Conservation (phyloP, 2,797 vertebrate genomes). For the Cynopterus sphinx region DNA sequence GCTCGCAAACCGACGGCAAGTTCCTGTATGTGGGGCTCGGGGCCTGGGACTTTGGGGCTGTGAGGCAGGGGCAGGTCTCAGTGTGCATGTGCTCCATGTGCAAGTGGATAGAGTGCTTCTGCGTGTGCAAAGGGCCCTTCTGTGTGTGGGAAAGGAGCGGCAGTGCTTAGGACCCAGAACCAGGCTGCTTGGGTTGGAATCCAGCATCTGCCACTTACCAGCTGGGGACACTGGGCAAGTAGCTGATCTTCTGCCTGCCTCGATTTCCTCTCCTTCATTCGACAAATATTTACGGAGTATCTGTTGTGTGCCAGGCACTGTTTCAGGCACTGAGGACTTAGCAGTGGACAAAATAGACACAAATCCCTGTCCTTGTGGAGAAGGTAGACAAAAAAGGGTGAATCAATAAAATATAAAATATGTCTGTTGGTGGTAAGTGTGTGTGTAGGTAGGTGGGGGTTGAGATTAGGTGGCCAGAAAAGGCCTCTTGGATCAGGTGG, state of each 20-base stretch:
- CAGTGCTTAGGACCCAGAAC: background rate
- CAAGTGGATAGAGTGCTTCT: background rate
- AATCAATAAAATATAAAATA: background rate
- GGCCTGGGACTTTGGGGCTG: background rate
- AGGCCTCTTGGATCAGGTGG: background rate
- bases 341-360: background rate
- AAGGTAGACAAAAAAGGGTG: background rate
- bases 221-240: background rate
- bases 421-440: background rate
- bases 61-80: background rate
- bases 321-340: background rate
- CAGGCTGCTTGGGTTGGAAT: background rate
- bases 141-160: rapidly evolving
- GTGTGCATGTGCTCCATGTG: background rate
- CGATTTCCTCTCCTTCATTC: background rate
- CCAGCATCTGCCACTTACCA: background rate
- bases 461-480: background rate
- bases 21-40: constrained; percentile 91
- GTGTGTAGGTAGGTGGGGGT: background rate
- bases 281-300: background rate
- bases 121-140: background rate
- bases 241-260: background rate
- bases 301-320: background rate
- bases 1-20: constrained; percentile 94
- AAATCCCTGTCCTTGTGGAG: background rate